Evolutionary conservation across 2,888 invertebrate species (phyloP).

Genomic region (Pilophorus perplexus): DNA sequence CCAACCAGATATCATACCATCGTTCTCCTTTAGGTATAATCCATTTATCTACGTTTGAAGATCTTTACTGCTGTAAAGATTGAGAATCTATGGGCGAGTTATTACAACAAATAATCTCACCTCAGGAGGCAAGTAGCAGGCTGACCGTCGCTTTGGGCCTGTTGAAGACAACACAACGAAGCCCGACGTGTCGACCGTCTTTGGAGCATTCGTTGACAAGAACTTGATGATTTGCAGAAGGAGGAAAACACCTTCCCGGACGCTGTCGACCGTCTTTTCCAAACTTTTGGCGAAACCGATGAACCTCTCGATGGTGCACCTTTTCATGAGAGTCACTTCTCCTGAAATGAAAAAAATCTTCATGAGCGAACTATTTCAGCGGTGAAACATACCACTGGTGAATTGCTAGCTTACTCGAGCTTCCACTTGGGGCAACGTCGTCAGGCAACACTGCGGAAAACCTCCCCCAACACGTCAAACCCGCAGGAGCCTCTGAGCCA

Average conservation of each 20-base stretch:
- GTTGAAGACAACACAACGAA: conserved; percentile 32
- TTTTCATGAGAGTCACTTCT: conserved; percentile 45
- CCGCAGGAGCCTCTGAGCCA: conserved; percentile 22
- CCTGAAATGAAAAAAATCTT: conserved; percentile 1
- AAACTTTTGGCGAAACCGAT: conserved; percentile 44
- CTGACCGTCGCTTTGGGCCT: neutral
- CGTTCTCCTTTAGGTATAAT: no score
- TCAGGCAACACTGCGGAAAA: conserved; percentile 30
- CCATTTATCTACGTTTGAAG: no score
- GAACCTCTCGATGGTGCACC: conserved; percentile 44
- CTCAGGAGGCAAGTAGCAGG: conserved; percentile 31
- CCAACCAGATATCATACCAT: no score
- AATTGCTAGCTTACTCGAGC: neutral
- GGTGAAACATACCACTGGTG: no score
- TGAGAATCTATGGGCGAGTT: neutral
- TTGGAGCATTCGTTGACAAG: conserved; percentile 17
- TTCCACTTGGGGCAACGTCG: neutral
- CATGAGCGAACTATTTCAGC: no score
- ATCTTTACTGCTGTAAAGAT: no score
- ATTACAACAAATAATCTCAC: conserved; percentile 2
- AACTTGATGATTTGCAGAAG: conserved; percentile 42
- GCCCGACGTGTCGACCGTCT: conserved; percentile 21
- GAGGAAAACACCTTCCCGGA: conserved; percentile 45
- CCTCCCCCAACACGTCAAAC: conserved; percentile 33
- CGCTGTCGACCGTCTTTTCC: conserved; percentile 44